Evolutionary conservation across 1,140 invertebrate species (phyloP).

Genomic region (Thereuonema tuberculata): DNA sequence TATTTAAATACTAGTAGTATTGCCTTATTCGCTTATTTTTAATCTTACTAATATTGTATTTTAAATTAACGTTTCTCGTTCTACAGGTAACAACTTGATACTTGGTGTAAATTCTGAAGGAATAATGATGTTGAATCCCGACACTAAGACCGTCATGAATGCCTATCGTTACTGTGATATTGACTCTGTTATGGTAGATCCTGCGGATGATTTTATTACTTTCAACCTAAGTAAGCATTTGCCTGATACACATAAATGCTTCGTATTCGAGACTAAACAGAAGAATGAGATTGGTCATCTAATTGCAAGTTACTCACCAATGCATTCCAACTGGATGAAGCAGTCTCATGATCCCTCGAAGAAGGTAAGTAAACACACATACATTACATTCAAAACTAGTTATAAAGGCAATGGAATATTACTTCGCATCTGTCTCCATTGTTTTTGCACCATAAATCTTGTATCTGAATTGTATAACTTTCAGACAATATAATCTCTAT

Average conservation of each 20-base stretch:
- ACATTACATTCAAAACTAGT: background rate
- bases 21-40: no score
- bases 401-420: no score
- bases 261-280: constrained; percentile 79
- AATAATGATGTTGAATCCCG: constrained; percentile 70
- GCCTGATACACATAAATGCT: constrained; percentile 62
- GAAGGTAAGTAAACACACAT: constrained; percentile 29
- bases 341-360: constrained; percentile 56
- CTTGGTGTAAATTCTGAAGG: constrained; percentile 85
- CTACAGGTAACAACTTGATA: constrained; percentile 41
- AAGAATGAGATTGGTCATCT: constrained; percentile 81
- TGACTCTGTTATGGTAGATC: constrained; percentile 79
- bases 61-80: background rate
- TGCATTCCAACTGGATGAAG: constrained; percentile 68
- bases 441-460: no score
- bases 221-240: constrained; percentile 49
- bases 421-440: no score
- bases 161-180: constrained; percentile 78
- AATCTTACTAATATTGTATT: no score
- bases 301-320: constrained; percentile 79
- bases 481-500: no score
- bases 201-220: constrained; percentile 79
- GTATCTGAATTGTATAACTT: no score
- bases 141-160: constrained; percentile 76
- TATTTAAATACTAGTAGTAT: no score